phyloP scores from a whole-genome alignment of 2,113 vertebrate species.

The Meriones unguiculatus region DNA sequence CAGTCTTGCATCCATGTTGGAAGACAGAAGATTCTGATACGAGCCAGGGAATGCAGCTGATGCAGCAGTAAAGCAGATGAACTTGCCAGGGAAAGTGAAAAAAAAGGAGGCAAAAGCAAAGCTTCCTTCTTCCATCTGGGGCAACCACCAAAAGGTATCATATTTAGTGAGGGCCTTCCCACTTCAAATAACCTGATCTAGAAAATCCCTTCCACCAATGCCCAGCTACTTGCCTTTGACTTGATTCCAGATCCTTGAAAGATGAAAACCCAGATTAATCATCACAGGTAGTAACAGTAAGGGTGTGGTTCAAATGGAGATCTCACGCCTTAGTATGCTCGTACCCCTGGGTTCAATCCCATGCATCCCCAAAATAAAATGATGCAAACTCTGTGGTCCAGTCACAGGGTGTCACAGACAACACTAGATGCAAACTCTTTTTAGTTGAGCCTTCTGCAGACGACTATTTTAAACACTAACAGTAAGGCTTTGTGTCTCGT shows the following conservation, averaged over 20 bases:
- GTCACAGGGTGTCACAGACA: slow-evolving; percentile 35
- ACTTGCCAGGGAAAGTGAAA: neutral
- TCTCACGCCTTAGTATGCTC: neutral
- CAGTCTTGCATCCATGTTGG: neutral
- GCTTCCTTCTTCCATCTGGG: no score
- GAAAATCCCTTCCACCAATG: neutral
- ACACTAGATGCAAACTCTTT: neutral
- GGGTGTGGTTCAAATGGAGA: neutral
- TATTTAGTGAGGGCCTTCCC: neutral
- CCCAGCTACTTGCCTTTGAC: no score
- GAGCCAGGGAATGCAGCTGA: neutral
- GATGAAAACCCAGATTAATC: neutral
- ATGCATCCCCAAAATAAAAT: neutral
- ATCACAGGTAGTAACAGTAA: neutral
- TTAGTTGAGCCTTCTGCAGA: slow-evolving; percentile 59
- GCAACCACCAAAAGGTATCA: neutral
- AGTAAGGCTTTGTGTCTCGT: slow-evolving; percentile 41
- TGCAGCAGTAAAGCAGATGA: neutral
- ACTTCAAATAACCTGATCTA: neutral
- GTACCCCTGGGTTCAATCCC: neutral
- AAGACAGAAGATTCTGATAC: neutral
- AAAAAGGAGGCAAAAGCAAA: no score
- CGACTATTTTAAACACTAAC: slow-evolving; percentile 51
- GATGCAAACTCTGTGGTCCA: neutral
- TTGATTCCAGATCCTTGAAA: neutral